A percentile compares a stretch with the other conserved stretches of the same genome.
phyloP scores from a whole-genome alignment of 1,140 invertebrate species.

The Trissolcus basalis region DNA sequence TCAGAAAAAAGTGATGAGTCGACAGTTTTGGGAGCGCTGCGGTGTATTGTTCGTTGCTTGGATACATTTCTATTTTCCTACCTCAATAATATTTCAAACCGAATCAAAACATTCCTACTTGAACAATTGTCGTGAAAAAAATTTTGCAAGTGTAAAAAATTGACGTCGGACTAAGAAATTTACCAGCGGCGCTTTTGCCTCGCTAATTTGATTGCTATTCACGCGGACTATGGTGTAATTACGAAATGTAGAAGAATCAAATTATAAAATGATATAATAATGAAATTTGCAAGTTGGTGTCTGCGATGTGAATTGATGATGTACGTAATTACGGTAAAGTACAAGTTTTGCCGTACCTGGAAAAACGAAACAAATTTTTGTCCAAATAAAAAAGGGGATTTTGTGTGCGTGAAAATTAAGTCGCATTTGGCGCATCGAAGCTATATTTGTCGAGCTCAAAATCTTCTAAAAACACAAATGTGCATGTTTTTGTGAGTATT shows the following conservation, averaged over 20 bases:
- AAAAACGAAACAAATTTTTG: constrained; percentile 23
- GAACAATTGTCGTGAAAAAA: background rate
- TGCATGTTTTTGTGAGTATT: constrained; percentile 33
- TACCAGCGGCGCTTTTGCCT: constrained; percentile 8
- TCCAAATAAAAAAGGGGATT: constrained; percentile 24
- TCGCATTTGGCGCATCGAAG: constrained; percentile 19
- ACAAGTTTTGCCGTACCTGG: constrained; percentile 4
- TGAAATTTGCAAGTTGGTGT: constrained; percentile 31
- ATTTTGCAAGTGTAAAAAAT: background rate
- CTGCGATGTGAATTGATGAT: constrained; percentile 22
- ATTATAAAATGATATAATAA: constrained; percentile 35
- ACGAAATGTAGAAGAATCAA: constrained; percentile 12
- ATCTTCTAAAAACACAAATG: constrained; percentile 33
- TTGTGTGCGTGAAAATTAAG: constrained; percentile 32
- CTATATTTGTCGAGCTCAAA: constrained; percentile 41
- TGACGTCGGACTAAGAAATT: too few species aligned
- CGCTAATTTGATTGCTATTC: constrained; percentile 30
- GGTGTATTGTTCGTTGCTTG: background rate
- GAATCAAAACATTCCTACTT: background rate
- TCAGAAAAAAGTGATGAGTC: too few species aligned
- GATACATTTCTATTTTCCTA: constrained; percentile 2
- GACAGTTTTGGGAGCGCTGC: too few species aligned
- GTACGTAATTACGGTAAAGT: constrained; percentile 16
- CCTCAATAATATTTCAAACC: background rate
- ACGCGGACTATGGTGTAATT: constrained; percentile 14